Percentiles rank a stretch among this genome's conserved stretches.
Conservation (phyloP, 2,888 invertebrate species). For the Drosophila neotestacea region DNA sequence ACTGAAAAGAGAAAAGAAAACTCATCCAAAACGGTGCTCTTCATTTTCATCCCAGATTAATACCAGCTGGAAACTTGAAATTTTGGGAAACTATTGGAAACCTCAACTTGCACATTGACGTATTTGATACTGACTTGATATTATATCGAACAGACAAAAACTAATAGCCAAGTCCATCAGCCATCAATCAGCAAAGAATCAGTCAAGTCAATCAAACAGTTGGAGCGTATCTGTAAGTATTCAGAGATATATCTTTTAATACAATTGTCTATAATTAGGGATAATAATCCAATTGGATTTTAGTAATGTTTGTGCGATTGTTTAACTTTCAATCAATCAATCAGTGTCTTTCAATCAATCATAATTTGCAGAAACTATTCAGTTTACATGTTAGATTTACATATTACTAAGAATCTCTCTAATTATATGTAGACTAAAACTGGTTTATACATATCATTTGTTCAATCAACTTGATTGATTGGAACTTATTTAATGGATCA, state of each 20-base stretch:
- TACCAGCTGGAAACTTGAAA: not conserved
- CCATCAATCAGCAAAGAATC: constrained; percentile 1
- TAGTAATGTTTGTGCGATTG: not conserved
- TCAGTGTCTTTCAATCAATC: not conserved
- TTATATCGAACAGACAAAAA: not conserved
- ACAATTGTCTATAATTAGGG: not conserved
- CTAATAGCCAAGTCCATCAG: not conserved
- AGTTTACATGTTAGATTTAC: too few relatives aligned
- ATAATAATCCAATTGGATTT: not conserved
- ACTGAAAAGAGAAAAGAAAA: not conserved
- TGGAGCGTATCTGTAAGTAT: not conserved
- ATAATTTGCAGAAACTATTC: too few relatives aligned
- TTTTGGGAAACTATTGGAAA: not conserved
- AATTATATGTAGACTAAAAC: not conserved
- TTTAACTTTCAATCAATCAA: not conserved
- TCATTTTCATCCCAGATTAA: constrained; percentile 9
- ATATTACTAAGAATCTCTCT: not conserved
- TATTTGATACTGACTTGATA: not conserved
- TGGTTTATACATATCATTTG: too few relatives aligned
- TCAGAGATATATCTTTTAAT: not conserved
- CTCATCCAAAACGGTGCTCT: constrained; percentile 7
- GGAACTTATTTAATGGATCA: too few relatives aligned
- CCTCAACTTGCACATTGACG: not conserved
- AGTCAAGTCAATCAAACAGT: not conserved
- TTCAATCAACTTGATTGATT: too few relatives aligned